These are phyloP conservation scores for Scolopax rusticola DNA, from an alignment of 2,797 vertebrate species.

Conservation along the genomic window DNA sequence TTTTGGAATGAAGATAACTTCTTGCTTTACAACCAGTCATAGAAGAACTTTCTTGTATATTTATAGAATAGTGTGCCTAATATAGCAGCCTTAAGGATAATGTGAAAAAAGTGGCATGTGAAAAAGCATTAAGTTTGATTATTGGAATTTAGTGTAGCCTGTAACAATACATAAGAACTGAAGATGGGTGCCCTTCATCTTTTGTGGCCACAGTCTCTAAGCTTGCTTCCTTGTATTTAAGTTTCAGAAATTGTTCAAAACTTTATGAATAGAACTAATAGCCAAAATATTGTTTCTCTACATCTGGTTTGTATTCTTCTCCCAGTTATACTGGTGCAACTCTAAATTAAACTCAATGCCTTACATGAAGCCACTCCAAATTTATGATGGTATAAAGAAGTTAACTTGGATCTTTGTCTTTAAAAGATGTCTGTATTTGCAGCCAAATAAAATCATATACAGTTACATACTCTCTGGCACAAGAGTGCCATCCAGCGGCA, in stretches of 20 bases:
- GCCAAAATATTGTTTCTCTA: neutral
- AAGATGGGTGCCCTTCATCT: neutral
- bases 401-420: neutral
- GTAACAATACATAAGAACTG: neutral
- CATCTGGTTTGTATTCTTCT: constrained; percentile 30
- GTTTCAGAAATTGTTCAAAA: constrained; percentile 11
- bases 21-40: neutral
- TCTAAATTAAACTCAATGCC: constrained; percentile 5
- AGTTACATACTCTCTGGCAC: neutral
- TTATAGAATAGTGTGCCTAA: neutral
- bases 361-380: constrained; percentile 2
- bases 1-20: neutral
- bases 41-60: neutral
- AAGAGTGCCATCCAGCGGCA: constrained; percentile 62
- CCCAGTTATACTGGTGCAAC: neutral
- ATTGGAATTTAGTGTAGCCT: neutral
- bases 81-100: neutral
- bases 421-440: neutral
- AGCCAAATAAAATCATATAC: neutral
- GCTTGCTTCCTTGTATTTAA: neutral
- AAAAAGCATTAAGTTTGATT: neutral
- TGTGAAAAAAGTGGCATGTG: neutral
- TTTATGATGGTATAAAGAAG: neutral
- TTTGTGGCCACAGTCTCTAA: neutral
- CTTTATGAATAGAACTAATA: neutral